A percentile compares a stretch with the other conserved stretches of the same genome.
Evolutionary conservation across 2,888 invertebrate species (phyloP).

Genomic region (Acanthosepion pharaonis): DNA sequence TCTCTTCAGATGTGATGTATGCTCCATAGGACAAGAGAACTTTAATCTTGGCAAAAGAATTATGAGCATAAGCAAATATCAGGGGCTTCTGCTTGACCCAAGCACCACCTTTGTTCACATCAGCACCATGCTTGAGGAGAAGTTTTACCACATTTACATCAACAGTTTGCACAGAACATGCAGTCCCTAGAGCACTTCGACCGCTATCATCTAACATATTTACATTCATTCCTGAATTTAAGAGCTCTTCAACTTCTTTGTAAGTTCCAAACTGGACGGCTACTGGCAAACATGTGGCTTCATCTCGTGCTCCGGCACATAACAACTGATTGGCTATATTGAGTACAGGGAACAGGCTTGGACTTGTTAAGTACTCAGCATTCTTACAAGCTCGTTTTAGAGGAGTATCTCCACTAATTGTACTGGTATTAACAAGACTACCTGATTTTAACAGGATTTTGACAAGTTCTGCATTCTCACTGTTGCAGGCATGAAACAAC

Average conservation of each 20-base stretch:
- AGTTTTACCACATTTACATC: constrained; percentile 61
- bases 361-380: constrained; percentile 67
- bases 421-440: constrained; percentile 64
- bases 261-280: constrained; percentile 65
- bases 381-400: constrained; percentile 66
- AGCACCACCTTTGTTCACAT: constrained; percentile 67
- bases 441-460: constrained; percentile 58
- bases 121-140: constrained; percentile 65
- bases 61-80: constrained; percentile 69
- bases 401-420: constrained; percentile 64
- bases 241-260: constrained; percentile 62
- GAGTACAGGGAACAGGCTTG: constrained; percentile 64
- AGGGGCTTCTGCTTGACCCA: constrained; percentile 69
- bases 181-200: constrained; percentile 67
- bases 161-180: constrained; percentile 63
- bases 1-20: constrained; percentile 64
- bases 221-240: constrained; percentile 68
- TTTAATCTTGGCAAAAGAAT: constrained; percentile 68
- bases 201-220: constrained; percentile 69
- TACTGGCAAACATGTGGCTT: constrained; percentile 67
- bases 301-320: constrained; percentile 61
- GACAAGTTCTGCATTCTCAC: constrained; percentile 63
- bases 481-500: constrained; percentile 63
- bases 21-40: constrained; percentile 69
- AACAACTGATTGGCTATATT: constrained; percentile 65